Evolutionary conservation across 1,140 invertebrate genomes (phyloP), one percentile per base, ranked within the genome.

Genomic region (Trichonephila clavata): DNA sequence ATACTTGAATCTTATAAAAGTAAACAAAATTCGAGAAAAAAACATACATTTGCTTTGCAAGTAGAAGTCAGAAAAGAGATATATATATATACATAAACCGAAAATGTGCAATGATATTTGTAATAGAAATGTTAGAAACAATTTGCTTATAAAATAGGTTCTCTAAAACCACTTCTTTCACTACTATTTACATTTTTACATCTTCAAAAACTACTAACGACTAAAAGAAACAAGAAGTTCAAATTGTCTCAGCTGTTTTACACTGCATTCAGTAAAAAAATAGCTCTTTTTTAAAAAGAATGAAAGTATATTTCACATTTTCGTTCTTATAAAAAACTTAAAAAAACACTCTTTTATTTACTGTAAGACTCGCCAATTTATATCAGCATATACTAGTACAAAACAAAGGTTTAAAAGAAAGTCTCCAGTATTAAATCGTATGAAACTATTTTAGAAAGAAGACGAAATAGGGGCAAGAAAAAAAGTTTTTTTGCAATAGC

Each of bases 371-470:
- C n/a, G 71, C 24, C 57, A 61, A 86, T 86, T 77, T 60, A 60
- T 86, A 60, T 27, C 84, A 86, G 32, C 59, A 24, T 83, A 57
- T 16, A 86, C 10, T 63, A 27, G 16, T 32, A 63, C 59, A 24
- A 61, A 60, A 59, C 27, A 61, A 61, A 60, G 13, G 18, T 50
- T 50, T 50, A 39, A 86, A 86, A 86, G 27, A 63, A 63, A 14
- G 18, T 24, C 10, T 50, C 63, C 10, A 39, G 63, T 18, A 27
- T 88, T 88, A 88, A 88, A 43, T 43, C 43, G 86, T 16, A 32
- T 86, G 27, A 86, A 86, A 86, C 57, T 61, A 32, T 77, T 71
- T 32, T 32, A 10, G n/a, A 39, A 77, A 77, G 24, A 24, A 71
- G 24, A 16, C 10, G 18, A 61, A 32, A 39, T 3, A 86, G 14